A percentile compares a stretch with the other conserved stretches of the same genome.
phyloP scores from a whole-genome alignment of 2,888 invertebrate genomes.

The Creontiades dilutus region DNA sequence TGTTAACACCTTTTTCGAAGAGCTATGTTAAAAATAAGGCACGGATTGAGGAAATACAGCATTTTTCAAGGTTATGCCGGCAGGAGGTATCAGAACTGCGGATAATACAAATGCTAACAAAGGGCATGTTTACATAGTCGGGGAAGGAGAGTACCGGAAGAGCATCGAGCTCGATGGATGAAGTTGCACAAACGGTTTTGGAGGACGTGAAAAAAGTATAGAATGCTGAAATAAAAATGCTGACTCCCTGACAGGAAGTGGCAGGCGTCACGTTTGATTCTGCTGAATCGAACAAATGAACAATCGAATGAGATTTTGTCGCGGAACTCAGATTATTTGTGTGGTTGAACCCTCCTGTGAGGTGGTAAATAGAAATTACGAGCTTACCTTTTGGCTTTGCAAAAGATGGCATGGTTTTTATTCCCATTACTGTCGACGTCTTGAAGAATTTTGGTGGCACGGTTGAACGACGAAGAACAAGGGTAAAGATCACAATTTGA shows the following conservation, averaged over 20 bases:
- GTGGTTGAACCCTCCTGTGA: neutral
- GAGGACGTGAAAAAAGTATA: neutral
- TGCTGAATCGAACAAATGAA: constrained; percentile 23
- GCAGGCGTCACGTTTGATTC: constrained; percentile 38
- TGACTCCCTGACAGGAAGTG: constrained; percentile 47
- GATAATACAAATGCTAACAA: neutral
- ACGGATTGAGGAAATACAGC: neutral
- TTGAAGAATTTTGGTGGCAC: constrained; percentile 49
- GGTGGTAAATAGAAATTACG: neutral
- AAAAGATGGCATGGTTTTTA: constrained; percentile 92
- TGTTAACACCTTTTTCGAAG: too few relatives aligned
- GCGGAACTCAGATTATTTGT: neutral
- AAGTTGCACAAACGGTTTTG: neutral
- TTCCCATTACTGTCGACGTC: constrained; percentile 86
- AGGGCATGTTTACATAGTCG: constrained; percentile 5
- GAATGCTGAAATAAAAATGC: constrained; percentile 11
- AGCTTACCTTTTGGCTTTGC: constrained; percentile 90
- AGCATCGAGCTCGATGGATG: constrained; percentile 15
- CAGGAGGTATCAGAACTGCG: neutral
- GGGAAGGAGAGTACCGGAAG: neutral
- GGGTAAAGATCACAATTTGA: constrained; percentile 6
- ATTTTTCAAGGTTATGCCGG: neutral
- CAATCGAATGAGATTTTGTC: neutral
- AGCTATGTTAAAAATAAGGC: too few relatives aligned
- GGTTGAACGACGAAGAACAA: constrained; percentile 5